These are phyloP conservation scores for Brachionus koreanus DNA, from an alignment of 1,140 invertebrate genomes.

Conservation along the genomic window DNA sequence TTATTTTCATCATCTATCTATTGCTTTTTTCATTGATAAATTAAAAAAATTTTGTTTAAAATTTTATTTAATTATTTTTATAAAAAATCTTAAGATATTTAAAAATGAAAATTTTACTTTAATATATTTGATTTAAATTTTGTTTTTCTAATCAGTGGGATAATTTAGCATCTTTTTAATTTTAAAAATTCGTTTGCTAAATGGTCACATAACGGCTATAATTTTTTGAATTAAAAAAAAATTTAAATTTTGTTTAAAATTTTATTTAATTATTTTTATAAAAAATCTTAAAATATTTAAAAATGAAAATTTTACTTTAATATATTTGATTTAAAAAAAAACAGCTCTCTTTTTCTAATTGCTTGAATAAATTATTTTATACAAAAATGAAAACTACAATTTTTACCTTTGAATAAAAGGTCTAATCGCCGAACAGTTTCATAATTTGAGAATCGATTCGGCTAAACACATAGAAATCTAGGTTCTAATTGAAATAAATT, in stretches of 20 bases:
- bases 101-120: constrained; percentile 2
- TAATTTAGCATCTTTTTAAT: no score
- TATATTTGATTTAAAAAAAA: neutral
- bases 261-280: neutral
- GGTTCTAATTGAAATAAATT: neutral
- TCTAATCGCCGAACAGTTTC: neutral
- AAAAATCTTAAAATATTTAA: neutral
- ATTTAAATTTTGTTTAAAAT: constrained; percentile 3
- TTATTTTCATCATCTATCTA: no score
- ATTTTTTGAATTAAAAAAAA: no score
- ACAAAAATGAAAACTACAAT: neutral
- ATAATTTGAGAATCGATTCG: neutral
- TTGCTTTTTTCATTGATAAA: no score
- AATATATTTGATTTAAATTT: neutral
- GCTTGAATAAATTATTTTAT: neutral
- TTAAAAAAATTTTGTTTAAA: constrained; percentile 1
- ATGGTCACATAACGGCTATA: no score
- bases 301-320: constrained; percentile 5
- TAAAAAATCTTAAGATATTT: neutral
- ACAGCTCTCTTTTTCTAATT: neutral
- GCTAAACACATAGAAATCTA: neutral
- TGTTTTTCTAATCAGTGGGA: no score
- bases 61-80: neutral
- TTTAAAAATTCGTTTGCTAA: no score
- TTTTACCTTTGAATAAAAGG: neutral